Percentiles rank a stretch among this genome's conserved stretches.
Conservation (phyloP, 2,888 invertebrate genomes). For the Drosophila picticornis region DNA sequence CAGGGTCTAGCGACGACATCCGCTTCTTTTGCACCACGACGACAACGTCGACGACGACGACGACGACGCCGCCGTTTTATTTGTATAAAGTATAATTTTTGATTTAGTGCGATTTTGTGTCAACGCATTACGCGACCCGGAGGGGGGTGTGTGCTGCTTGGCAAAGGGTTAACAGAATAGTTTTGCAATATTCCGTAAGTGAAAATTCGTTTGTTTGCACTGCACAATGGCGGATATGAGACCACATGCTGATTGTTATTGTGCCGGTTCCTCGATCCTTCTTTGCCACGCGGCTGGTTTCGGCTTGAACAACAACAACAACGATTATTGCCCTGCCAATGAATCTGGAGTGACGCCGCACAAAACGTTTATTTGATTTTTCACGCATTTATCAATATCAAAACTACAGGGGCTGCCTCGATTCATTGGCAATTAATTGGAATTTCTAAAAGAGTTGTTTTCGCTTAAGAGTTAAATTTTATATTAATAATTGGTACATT, state of each 20-base stretch:
- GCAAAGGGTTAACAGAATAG: slow-evolving; percentile 75
- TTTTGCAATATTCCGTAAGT: slow-evolving; percentile 72
- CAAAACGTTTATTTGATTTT: slow-evolving; percentile 35
- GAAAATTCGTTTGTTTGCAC: slow-evolving; percentile 68
- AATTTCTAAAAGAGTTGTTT: not conserved
- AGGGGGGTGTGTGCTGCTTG: slow-evolving; percentile 6
- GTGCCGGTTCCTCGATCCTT: slow-evolving; percentile 16
- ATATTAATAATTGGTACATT: not conserved
- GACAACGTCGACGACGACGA: slow-evolving; percentile 8
- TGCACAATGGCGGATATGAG: slow-evolving; percentile 67
- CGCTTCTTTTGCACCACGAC: slow-evolving; percentile 38
- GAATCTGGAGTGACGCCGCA: slow-evolving; percentile 16
- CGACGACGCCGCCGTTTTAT: slow-evolving; percentile 56
- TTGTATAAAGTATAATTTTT: slow-evolving; percentile 83
- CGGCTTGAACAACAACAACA: slow-evolving; percentile 22
- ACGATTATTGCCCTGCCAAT: slow-evolving; percentile 25
- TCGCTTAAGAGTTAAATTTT: not conserved
- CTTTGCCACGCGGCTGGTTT: slow-evolving; percentile 33
- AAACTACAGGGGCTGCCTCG: not conserved
- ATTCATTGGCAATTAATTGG: not conserved
- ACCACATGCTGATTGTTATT: slow-evolving; percentile 83
- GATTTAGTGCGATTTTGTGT: slow-evolving; percentile 81
- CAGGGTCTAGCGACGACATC: slow-evolving; percentile 69
- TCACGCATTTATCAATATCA: slow-evolving; percentile 16
- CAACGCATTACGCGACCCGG: slow-evolving; percentile 58